Conservation (phyloP, 2,888 invertebrate genomes). For the Eledone cirrhosa region DNA sequence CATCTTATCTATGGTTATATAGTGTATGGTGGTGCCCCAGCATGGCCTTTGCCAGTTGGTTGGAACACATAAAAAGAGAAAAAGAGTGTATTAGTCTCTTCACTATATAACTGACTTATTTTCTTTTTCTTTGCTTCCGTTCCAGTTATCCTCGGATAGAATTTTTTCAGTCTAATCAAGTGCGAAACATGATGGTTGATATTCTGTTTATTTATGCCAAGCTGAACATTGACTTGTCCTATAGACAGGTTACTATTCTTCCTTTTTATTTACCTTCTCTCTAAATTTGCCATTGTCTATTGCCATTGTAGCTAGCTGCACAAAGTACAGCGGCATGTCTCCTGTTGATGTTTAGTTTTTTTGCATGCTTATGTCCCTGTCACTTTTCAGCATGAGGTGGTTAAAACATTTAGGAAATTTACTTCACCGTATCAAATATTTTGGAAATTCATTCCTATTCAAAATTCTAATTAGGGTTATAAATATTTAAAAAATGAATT, state of each 20-base stretch:
- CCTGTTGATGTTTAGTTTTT: neutral
- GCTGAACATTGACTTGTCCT: slow-evolving; percentile 72
- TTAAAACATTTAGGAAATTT: too few species aligned
- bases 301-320: slow-evolving; percentile 11
- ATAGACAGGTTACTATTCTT: slow-evolving; percentile 59
- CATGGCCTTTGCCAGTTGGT: too few species aligned
- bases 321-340: slow-evolving; percentile 11
- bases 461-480: too few species aligned
- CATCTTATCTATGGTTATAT: too few species aligned
- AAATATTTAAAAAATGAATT: too few species aligned
- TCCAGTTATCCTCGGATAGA: slow-evolving; percentile 76
- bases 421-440: too few species aligned
- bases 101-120: neutral
- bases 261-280: neutral
- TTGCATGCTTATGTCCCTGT: slow-evolving; percentile 4
- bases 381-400: too few species aligned
- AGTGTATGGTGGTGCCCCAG: too few species aligned
- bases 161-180: slow-evolving; percentile 77
- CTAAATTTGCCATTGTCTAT: neutral
- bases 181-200: slow-evolving; percentile 81
- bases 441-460: too few species aligned
- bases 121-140: slow-evolving; percentile 16
- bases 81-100: too few species aligned
- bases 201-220: slow-evolving; percentile 73
- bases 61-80: too few species aligned